Evolutionary conservation across 2,888 invertebrate species (phyloP).

Genomic region (Acronicta alni): DNA sequence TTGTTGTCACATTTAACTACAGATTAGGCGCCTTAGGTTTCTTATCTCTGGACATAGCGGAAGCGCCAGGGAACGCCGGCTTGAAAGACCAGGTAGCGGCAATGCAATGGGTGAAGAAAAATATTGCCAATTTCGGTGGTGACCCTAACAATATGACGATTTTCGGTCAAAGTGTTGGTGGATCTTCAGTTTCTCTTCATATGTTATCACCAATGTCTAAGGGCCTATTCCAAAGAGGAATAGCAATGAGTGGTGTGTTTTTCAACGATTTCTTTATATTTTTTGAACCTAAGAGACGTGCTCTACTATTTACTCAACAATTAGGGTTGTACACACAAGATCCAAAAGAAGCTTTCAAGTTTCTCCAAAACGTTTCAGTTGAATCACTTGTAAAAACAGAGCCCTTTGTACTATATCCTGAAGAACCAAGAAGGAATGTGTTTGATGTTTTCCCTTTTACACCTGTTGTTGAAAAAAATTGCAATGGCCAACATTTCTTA

Average conservation of each 20-base stretch:
- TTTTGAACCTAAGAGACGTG: slow-evolving; percentile 56
- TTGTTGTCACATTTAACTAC: slow-evolving; percentile 80
- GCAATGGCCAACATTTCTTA: slow-evolving; percentile 51
- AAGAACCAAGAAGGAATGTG: slow-evolving; percentile 12
- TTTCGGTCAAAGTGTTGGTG: slow-evolving; percentile 58
- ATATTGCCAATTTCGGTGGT: slow-evolving; percentile 55
- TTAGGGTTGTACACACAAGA: slow-evolving; percentile 60
- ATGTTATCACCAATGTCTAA: slow-evolving; percentile 63
- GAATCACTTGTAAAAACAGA: slow-evolving; percentile 12
- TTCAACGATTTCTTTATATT: slow-evolving; percentile 57
- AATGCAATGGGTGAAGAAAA: slow-evolving; percentile 52
- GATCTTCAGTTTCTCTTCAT: slow-evolving; percentile 41
- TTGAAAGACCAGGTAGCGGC: slow-evolving; percentile 70
- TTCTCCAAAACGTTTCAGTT: slow-evolving; percentile 56
- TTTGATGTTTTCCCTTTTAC: slow-evolving; percentile 32
- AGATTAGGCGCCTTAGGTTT: slow-evolving; percentile 84
- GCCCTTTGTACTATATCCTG: slow-evolving; percentile 22
- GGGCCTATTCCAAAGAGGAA: slow-evolving; percentile 59
- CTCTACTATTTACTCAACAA: slow-evolving; percentile 56
- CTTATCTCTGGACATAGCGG: slow-evolving; percentile 79
- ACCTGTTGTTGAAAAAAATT: slow-evolving; percentile 58
- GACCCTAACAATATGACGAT: slow-evolving; percentile 57
- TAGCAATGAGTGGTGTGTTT: slow-evolving; percentile 60
- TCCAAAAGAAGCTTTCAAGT: slow-evolving; percentile 57
- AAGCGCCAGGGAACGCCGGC: slow-evolving; percentile 88